Conservation (phyloP, 2,113 vertebrate genomes). For the Eulemur macaco region DNA sequence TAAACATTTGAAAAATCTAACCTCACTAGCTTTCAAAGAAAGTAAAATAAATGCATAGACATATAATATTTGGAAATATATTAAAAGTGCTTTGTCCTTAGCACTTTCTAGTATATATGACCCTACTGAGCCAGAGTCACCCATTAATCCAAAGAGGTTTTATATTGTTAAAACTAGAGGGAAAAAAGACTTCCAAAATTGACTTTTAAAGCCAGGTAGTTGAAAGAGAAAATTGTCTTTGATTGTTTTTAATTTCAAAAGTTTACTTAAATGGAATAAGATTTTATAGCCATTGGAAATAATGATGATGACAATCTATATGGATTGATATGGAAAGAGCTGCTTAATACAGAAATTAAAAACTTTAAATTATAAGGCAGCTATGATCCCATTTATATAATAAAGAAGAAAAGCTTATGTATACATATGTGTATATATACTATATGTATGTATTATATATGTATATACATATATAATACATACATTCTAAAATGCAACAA, state of each 20-base stretch:
- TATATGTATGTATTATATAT: too few species aligned
- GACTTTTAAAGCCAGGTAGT: background rate
- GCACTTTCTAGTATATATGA: background rate
- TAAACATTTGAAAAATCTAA: background rate
- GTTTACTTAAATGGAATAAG: background rate
- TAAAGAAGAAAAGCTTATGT: background rate
- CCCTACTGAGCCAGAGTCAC: background rate
- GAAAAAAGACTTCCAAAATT: background rate
- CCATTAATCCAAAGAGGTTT: background rate
- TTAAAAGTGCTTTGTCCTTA: background rate
- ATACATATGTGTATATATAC: background rate
- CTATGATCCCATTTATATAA: background rate
- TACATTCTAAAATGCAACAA: background rate
- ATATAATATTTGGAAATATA: background rate
- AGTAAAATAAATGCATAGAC: background rate
- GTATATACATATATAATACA: too few species aligned
- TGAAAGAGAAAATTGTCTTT: background rate
- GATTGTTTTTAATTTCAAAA: slow-evolving; percentile 21
- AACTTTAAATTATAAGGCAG: background rate
- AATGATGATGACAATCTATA: background rate
- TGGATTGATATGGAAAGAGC: background rate
- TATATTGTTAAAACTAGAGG: background rate
- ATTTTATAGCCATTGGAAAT: background rate
- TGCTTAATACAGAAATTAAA: background rate
- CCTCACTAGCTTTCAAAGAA: slow-evolving; percentile 3